Base-by-base conservation (phyloP, 2,888 invertebrate species). In the Epistrophe eligans region DNA sequence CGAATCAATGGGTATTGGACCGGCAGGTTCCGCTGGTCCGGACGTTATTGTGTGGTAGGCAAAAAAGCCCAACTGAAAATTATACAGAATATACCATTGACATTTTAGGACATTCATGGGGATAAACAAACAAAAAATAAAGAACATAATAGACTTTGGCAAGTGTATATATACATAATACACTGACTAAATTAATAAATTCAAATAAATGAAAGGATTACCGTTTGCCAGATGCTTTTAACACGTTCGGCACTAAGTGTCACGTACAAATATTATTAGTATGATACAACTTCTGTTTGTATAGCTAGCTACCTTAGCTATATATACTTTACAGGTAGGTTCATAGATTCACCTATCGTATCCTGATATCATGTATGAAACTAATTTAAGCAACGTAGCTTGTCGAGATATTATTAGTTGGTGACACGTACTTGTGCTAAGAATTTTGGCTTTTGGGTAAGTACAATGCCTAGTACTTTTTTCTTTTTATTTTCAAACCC, bases 1-100 rank as follows among this genome's bases (percentile, higher is more conserved):
- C 79, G 98, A 98, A 94, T 98, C 97, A 89, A 97, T 97, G 77
- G 98, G 98, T 89, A 98, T 97, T 17, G 98, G 98, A 79, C 98
- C 98, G 74, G 97, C 96, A 85, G 97, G 95, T 93, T 97, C 97
- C 89, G 91, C 89, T 92, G 96, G 95, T 72, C 98, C 98, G 90
- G 96, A 96, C 77, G 95, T 95, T 88, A 97, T 95, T 91, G 97
- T 96, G 92, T 98, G 97, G 94, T 98, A 98, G 84, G 97, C 95
- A 94, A 98, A 98, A 93, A 98, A 97, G 77, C 97, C 97, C 93
- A 98, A 94, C 98, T 98, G 95, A 6, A 95, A 24, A 94, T 90
- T 89, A n/a, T 89, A 88, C 35, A 64, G n/a, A 64, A n/a, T 76
- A 52, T 24, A 7, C 6, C 38, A 55, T 70, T 67, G 10, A 11